These are phyloP conservation scores for Altica lythri DNA, from an alignment of 2,888 invertebrate species.

Conservation along the genomic window DNA sequence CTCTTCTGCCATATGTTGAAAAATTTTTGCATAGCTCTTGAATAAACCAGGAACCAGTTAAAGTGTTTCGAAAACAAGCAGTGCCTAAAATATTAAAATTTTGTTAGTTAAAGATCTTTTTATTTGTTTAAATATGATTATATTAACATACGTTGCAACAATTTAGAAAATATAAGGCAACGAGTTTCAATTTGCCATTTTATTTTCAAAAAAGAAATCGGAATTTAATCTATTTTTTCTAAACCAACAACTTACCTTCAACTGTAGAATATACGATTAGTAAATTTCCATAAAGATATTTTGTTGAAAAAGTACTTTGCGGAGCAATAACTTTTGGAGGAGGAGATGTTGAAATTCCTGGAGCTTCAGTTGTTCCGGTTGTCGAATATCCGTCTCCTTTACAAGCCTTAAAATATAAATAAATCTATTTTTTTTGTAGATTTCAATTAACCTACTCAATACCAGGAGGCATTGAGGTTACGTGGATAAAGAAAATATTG, in stretches of 20 bases:
- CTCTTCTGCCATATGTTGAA: constrained; percentile 47
- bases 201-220: too few species aligned
- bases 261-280: constrained; percentile 44
- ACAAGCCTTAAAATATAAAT: constrained; percentile 47
- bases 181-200: not conserved
- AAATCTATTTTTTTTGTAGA: constrained; percentile 2
- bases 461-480: too few species aligned
- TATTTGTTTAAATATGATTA: not conserved
- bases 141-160: too few species aligned
- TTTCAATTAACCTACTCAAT: not conserved
- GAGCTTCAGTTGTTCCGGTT: constrained; percentile 2
- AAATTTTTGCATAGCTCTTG: constrained; percentile 53
- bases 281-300: constrained; percentile 40
- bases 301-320: constrained; percentile 13
- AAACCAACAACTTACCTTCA: constrained; percentile 47
- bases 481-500: too few species aligned
- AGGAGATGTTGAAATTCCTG: not conserved
- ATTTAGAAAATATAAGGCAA: not conserved
- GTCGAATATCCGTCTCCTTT: constrained; percentile 44
- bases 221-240: too few species aligned
- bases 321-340: constrained; percentile 10
- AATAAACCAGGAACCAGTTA: constrained; percentile 52
- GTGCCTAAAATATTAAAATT: constrained; percentile 39
- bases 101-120: not conserved
- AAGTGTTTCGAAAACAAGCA: constrained; percentile 40